phyloP scores from a whole-genome alignment of 2,113 vertebrate species.

The Syngnathoides biaculeatus region DNA sequence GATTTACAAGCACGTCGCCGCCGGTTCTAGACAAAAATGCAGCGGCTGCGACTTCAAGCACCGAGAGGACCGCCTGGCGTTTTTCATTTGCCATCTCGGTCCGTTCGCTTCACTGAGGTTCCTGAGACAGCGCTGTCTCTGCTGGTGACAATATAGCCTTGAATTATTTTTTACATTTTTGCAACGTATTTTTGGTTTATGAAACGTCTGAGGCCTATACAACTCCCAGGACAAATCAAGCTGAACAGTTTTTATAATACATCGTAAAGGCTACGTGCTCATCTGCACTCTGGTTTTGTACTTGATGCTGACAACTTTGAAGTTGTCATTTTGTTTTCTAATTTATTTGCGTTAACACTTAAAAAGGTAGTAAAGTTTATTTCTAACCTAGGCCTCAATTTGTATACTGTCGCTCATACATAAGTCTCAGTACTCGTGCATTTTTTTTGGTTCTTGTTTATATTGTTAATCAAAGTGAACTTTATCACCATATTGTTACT shows the following conservation, averaged over 20 bases:
- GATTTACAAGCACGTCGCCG: slow-evolving; percentile 19
- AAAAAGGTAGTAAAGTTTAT: background rate
- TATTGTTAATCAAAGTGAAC: slow-evolving; percentile 38
- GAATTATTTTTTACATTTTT: background rate
- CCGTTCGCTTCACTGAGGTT: background rate
- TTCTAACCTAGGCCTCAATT: slow-evolving; percentile 24
- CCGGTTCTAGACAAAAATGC: slow-evolving; percentile 22
- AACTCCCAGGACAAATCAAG: background rate
- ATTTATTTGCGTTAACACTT: slow-evolving; percentile 29
- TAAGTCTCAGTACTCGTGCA: slow-evolving; percentile 28
- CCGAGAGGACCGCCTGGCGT: background rate
- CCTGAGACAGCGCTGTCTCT: background rate
- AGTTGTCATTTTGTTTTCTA: slow-evolving; percentile 25
- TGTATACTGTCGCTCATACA: slow-evolving; percentile 10
- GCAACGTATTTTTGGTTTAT: background rate
- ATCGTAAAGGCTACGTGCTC: background rate
- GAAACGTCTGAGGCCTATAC: no score
- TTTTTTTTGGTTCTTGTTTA: slow-evolving; percentile 33
- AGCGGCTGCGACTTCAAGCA: slow-evolving; percentile 25
- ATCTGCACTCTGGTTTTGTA: slow-evolving; percentile 38
- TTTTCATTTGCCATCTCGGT: background rate
- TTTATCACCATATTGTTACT: background rate
- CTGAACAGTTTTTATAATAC: background rate
- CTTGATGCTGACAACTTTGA: slow-evolving; percentile 32
- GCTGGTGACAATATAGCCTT: no score